Percentiles rank a stretch among this genome's conserved stretches.
phyloP scores from a whole-genome alignment of 2,888 invertebrate genomes.

The Harpalus rufipes region DNA sequence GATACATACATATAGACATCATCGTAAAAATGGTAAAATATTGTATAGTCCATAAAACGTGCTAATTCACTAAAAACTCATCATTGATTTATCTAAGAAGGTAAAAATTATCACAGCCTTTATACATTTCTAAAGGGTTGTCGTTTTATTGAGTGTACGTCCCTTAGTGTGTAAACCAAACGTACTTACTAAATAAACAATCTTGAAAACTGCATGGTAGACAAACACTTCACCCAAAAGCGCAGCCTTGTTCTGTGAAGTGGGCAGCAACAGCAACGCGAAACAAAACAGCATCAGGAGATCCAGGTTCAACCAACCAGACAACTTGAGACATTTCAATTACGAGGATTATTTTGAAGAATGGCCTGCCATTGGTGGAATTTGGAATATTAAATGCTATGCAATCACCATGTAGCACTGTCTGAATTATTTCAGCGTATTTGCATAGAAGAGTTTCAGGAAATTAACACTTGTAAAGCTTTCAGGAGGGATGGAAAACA shows the following conservation, averaged over 20 bases:
- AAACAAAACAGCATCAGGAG: slow-evolving; percentile 20
- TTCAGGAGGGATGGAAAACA: neutral
- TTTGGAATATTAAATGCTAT: slow-evolving; percentile 29
- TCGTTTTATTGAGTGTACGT: neutral
- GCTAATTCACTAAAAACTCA: too few relatives aligned
- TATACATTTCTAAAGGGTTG: neutral
- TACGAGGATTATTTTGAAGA: slow-evolving; percentile 53
- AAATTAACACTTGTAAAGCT: neutral
- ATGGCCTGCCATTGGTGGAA: slow-evolving; percentile 35
- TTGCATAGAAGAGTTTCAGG: neutral
- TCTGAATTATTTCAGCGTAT: neutral
- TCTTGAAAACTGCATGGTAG: slow-evolving; percentile 25
- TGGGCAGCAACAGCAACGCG: slow-evolving; percentile 1
- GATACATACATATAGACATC: too few relatives aligned
- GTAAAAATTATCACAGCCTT: too few relatives aligned
- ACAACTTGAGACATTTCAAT: slow-evolving; percentile 42
- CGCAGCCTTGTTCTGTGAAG: slow-evolving; percentile 14
- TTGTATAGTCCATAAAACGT: too few relatives aligned
- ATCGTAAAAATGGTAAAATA: too few relatives aligned
- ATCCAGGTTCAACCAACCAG: slow-evolving; percentile 12
- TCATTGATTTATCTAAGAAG: too few relatives aligned
- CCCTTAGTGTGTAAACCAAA: neutral
- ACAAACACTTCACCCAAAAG: slow-evolving; percentile 33
- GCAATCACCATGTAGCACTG: slow-evolving; percentile 17
- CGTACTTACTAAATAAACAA: slow-evolving; percentile 9